phyloP scores from a whole-genome alignment of 2,888 invertebrate species.

The Ornithoptera priamus region DNA sequence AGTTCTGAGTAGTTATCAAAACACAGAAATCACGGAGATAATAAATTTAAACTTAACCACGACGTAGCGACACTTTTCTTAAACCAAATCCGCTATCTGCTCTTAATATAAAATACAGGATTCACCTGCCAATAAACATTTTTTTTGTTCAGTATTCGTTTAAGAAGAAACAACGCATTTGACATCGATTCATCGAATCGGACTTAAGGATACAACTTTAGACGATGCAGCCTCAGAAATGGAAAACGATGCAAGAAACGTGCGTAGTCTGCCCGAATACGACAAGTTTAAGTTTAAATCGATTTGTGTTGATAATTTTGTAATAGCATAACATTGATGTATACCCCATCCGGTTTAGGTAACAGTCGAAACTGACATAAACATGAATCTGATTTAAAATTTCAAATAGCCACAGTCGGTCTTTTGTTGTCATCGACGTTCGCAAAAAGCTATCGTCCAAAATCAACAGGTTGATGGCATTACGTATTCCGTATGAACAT shows the following conservation, averaged over 20 bases:
- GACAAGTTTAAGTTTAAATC: background rate
- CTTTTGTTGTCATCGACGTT: conserved; percentile 60
- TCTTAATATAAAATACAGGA: conserved; percentile 65
- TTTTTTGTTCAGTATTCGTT: conserved; percentile 62
- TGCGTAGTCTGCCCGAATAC: conserved; percentile 4
- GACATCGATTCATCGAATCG: conserved; percentile 69
- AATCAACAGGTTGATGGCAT: conserved; percentile 58
- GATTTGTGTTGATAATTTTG: conserved; percentile 37
- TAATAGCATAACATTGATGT: conserved; percentile 62
- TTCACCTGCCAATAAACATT: conserved; percentile 66
- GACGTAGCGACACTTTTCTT: conserved; percentile 42
- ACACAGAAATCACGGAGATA: conserved; percentile 14
- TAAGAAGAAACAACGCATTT: conserved; percentile 57
- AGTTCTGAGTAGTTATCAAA: conserved; percentile 22
- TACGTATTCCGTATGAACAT: conserved; percentile 52
- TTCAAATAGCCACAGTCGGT: conserved; percentile 61
- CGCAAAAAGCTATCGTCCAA: conserved; percentile 46
- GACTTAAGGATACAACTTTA: conserved; percentile 22
- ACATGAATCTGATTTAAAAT: conserved; percentile 70
- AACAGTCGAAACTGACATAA: conserved; percentile 66
- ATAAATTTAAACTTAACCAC: conserved; percentile 37
- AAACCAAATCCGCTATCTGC: conserved; percentile 53
- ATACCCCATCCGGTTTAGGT: conserved; percentile 65
- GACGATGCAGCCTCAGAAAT: conserved; percentile 32
- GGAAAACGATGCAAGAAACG: conserved; percentile 29